Conservation (phyloP, 2,888 invertebrate genomes). For the Octonoba sinensis region DNA sequence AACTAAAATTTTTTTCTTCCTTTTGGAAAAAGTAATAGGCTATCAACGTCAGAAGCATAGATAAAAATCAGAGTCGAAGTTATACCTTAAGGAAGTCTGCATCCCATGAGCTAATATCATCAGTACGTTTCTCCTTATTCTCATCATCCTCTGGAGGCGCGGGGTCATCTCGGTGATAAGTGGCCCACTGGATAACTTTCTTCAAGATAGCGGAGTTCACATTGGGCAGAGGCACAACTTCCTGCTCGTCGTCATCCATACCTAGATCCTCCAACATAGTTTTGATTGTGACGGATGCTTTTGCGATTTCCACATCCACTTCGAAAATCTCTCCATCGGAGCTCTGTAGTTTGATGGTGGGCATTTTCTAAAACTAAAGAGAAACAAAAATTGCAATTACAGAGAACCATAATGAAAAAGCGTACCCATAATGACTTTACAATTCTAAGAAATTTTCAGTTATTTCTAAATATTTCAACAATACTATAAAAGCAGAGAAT, state of each 20-base stretch:
- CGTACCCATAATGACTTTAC: no score
- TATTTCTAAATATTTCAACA: no score
- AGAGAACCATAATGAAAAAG: no score
- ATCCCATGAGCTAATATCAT: slow-evolving; percentile 99
- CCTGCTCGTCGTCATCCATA: slow-evolving; percentile 80
- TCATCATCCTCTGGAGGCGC: slow-evolving; percentile 97
- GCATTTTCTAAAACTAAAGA: slow-evolving; percentile 68
- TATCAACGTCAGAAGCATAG: no score
- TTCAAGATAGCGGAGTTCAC: slow-evolving; percentile 96
- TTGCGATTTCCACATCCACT: slow-evolving; percentile 74
- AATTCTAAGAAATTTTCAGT: no score
- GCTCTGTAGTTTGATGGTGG: slow-evolving; percentile 72
- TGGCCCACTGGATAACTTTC: slow-evolving; percentile 83
- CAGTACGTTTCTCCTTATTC: slow-evolving; percentile 97
- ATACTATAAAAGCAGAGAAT: no score
- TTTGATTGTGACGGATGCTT: slow-evolving; percentile 75
- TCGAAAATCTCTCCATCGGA: slow-evolving; percentile 73
- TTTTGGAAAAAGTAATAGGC: no score
- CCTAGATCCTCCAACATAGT: slow-evolving; percentile 75
- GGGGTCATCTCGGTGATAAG: slow-evolving; percentile 93
- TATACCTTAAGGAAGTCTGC: slow-evolving; percentile 81
- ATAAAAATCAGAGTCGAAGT: no score
- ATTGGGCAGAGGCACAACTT: slow-evolving; percentile 95
- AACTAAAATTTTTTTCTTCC: no score
- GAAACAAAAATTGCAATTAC: background rate